Conservation (phyloP, 2,113 vertebrate species). For the Seriola dumerili region DNA sequence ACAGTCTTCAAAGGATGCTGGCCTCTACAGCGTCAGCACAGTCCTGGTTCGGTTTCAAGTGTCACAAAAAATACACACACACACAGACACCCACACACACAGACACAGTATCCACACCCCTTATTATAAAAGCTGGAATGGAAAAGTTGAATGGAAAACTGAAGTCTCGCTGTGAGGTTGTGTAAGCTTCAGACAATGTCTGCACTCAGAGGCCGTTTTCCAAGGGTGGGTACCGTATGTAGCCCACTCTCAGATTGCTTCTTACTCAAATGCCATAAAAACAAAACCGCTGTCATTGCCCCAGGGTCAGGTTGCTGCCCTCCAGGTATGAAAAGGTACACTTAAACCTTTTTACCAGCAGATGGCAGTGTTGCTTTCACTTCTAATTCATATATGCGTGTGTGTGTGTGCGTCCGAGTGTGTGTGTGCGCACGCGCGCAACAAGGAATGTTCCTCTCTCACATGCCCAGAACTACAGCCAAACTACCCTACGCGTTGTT, state of each 20-base stretch:
- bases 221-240: slow-evolving; percentile 17
- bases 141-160: slow-evolving; percentile 60
- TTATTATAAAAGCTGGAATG: slow-evolving; percentile 48
- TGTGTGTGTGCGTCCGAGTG: background rate
- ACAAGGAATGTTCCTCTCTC: slow-evolving; percentile 45
- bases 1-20: slow-evolving; percentile 26
- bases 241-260: background rate
- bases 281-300: background rate
- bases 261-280: background rate
- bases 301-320: background rate
- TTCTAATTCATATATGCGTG: background rate
- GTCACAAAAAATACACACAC: slow-evolving; percentile 7
- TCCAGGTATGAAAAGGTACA: background rate
- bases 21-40: slow-evolving; percentile 1
- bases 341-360: slow-evolving; percentile 45
- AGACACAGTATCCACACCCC: slow-evolving; percentile 42
- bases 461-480: background rate
- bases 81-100: background rate
- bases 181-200: slow-evolving; percentile 49
- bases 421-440: background rate
- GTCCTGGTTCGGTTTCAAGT: slow-evolving; percentile 33
- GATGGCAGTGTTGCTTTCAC: slow-evolving; percentile 66
- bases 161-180: slow-evolving; percentile 35
- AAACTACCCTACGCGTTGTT: slow-evolving; percentile 16
- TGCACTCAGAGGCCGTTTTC: slow-evolving; percentile 51